phyloP scores from a whole-genome alignment of 2,113 vertebrate genomes.

The Xerus inauris region DNA sequence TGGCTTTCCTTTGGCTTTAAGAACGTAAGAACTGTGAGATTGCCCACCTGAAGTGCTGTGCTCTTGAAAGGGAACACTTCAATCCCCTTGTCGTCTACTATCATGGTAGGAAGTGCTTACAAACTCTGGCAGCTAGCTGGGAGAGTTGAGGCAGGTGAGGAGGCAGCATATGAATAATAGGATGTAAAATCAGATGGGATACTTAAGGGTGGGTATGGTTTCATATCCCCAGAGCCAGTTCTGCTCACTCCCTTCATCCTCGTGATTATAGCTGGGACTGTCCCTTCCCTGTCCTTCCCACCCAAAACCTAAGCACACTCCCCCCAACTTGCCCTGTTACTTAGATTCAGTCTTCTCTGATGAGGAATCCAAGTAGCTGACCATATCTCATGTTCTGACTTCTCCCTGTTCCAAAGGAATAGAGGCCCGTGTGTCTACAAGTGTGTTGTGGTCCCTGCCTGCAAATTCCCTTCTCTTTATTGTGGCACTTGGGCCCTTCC shows the following conservation, averaged over 20 bases:
- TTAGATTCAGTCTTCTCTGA: neutral
- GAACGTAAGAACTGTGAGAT: neutral
- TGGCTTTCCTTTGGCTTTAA: neutral
- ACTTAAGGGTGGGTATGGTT: neutral
- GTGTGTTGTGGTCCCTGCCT: neutral
- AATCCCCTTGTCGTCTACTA: neutral
- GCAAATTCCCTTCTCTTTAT: neutral
- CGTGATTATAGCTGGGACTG: neutral
- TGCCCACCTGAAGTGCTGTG: neutral
- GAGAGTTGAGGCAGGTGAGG: neutral
- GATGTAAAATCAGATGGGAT: neutral
- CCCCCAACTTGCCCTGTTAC: neutral
- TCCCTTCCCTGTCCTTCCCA: neutral
- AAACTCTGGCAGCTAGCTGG: neutral
- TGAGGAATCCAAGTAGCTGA: neutral
- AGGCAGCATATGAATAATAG: neutral
- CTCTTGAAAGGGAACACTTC: neutral
- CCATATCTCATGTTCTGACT: neutral
- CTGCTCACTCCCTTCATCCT: neutral
- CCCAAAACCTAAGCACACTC: neutral
- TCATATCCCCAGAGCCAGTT: neutral
- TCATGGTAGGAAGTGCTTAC: neutral
- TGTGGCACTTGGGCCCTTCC: neutral
- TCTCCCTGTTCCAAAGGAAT: constrained; percentile 23
- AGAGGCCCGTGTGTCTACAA: neutral